A percentile compares a stretch with the other conserved stretches of the same genome.
These are phyloP conservation scores for Gasteruption jaculator DNA, from an alignment of 2,888 invertebrate genomes.

Conservation along the genomic window DNA sequence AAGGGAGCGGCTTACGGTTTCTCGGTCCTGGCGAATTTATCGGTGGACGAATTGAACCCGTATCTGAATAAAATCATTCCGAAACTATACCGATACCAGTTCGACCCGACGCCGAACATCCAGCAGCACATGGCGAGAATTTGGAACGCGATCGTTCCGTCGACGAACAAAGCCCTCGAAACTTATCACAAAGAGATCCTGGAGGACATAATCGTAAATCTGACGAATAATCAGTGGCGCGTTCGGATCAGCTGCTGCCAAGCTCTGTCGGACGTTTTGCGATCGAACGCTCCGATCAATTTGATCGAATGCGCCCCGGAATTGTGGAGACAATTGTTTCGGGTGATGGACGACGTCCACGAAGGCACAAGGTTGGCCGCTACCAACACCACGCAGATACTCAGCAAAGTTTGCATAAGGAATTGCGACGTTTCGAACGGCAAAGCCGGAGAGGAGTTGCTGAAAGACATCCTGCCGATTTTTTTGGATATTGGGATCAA, in stretches of 20 bases:
- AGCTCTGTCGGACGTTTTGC: constrained; percentile 78
- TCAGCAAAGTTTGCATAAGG: constrained; percentile 75
- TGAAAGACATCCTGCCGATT: constrained; percentile 74
- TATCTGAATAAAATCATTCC: constrained; percentile 84
- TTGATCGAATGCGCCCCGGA: constrained; percentile 53
- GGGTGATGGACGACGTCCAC: constrained; percentile 94
- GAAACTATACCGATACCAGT: constrained; percentile 81
- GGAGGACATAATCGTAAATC: constrained; percentile 72
- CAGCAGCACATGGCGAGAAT: constrained; percentile 92
- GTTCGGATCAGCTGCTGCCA: constrained; percentile 88
- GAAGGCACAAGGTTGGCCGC: constrained; percentile 78
- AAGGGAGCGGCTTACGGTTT: constrained; percentile 94
- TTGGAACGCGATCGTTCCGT: constrained; percentile 86
- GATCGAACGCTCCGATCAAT: constrained; percentile 40
- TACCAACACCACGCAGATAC: constrained; percentile 63
- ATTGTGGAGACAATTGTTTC: constrained; percentile 78
- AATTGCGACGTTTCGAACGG: constrained; percentile 68
- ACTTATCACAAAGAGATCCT: constrained; percentile 78
- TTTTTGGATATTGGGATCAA: constrained; percentile 76
- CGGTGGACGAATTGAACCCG: constrained; percentile 76
- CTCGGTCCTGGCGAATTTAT: constrained; percentile 78
- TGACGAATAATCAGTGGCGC: constrained; percentile 83
- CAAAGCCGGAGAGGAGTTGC: constrained; percentile 68
- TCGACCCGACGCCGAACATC: constrained; percentile 88
- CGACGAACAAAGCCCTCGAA: constrained; percentile 80